Evolutionary conservation across 2,113 vertebrate species (phyloP).

Genomic region (Tetrao urogallus): DNA sequence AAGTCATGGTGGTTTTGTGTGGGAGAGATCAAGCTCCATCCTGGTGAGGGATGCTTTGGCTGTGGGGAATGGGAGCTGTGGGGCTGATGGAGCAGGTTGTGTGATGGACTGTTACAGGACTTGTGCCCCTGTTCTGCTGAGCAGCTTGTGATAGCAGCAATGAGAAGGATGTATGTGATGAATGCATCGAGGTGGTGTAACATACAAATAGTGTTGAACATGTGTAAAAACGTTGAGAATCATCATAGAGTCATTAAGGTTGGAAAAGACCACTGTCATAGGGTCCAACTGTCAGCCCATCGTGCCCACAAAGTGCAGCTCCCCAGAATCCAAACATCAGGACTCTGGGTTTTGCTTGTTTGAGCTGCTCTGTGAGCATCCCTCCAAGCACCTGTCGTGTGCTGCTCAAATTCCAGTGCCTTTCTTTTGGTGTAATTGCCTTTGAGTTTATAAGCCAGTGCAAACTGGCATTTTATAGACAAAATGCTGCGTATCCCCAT

Average conservation of each 20-base stretch:
- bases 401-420: not conserved
- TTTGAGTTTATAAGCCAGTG: not conserved
- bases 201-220: not conserved
- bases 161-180: not conserved
- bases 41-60: not conserved
- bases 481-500: accelerated
- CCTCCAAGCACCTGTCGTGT: not conserved
- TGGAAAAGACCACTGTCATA: too few species aligned
- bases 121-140: not conserved
- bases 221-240: not conserved
- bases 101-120: not conserved
- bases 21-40: not conserved
- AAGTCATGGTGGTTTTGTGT: not conserved
- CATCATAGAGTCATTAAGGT: too few species aligned
- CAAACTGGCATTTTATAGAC: not conserved
- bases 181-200: accelerated
- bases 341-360: not conserved
- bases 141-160: not conserved
- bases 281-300: too few species aligned
- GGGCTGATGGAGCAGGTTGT: not conserved
- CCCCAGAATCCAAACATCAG: not conserved
- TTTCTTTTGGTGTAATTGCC: not conserved
- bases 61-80: not conserved
- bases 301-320: not conserved
- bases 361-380: accelerated